phyloP scores from a whole-genome alignment of 2,113 vertebrate genomes.

The Thomomys bottae region DNA sequence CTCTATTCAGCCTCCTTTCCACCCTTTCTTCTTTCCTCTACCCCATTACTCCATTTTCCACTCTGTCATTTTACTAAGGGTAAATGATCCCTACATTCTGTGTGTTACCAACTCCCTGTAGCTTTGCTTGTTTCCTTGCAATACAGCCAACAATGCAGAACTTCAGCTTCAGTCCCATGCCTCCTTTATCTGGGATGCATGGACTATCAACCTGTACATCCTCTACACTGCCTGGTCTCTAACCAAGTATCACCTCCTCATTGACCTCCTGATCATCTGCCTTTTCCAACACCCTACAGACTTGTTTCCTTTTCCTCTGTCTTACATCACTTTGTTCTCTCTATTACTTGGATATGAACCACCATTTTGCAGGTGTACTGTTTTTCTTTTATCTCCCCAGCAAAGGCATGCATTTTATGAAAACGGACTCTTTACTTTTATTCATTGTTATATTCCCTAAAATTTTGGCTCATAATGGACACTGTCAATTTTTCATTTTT shows the following conservation, averaged over 20 bases:
- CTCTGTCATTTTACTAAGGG: too few relatives aligned
- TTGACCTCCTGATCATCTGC: neutral
- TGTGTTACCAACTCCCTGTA: too few relatives aligned
- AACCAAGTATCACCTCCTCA: neutral
- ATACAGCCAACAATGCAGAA: neutral
- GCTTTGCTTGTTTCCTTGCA: too few relatives aligned
- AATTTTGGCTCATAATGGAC: too few relatives aligned
- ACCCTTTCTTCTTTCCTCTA: neutral
- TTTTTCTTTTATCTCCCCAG: neutral
- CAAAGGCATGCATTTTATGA: neutral
- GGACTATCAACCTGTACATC: neutral
- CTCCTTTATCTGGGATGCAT: neutral
- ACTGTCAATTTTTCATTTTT: neutral
- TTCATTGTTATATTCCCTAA: neutral
- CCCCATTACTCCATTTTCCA: neutral
- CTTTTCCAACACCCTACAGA: neutral
- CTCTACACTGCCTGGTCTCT: neutral
- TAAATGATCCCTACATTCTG: too few relatives aligned
- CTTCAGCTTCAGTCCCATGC: too few relatives aligned
- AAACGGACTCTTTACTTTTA: neutral
- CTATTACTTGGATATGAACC: neutral
- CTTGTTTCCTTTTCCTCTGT: neutral
- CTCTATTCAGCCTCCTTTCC: accelerated
- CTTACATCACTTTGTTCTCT: neutral
- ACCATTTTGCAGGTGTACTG: neutral